Base-by-base conservation (phyloP, 2,113 vertebrate species). In the Mustelus asterias region DNA sequence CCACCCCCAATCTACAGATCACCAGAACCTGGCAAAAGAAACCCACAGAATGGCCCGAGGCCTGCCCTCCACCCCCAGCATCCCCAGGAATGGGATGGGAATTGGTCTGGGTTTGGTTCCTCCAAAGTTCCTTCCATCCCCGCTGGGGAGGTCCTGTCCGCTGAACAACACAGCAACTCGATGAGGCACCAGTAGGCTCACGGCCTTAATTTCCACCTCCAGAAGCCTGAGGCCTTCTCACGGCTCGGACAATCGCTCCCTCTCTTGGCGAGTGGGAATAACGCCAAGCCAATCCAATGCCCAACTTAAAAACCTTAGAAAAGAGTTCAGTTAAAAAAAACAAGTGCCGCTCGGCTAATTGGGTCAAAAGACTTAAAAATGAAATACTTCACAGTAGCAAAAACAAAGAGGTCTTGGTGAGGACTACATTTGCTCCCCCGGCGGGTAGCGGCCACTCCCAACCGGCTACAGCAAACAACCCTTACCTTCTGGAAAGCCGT, bases 401-500 rank as follows among this genome's bases (percentile, higher is more conserved):
- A 29, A 48, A 48, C 33, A 13, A 90, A 90, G 48, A 94, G 3
- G 2, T 41, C 44, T 70, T 22, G 10, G 65, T 76, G 41, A 63
- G 63, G 1, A 67, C 22, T 9, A 63, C 44, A 95, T 54, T 33
- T 54, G 69, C 11, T 95, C 9, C 93, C 37, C 48, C 5, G 3
- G 2, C 48, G 48, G 48, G 48, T 4, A 54, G 48, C 48, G 3
- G 48, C 48, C 48, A 5, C 48, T 54, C 48, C 48, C 48, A 54
- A 54, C 48, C 48, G 3, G 48, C 93, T 37, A 72, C 10, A 20
- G 9, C n/a, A 93, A 96, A 4, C 48, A 54, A 54, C 86, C 96
- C 98, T 98, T 97, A 99, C 99, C 99, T 96, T 98, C 98, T 0
- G 99, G 99, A 96, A 99, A 98, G 60, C 99, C 99, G 0, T 99